Conservation (phyloP, 1,140 invertebrate species). For the Temnothorax nylanderi region DNA sequence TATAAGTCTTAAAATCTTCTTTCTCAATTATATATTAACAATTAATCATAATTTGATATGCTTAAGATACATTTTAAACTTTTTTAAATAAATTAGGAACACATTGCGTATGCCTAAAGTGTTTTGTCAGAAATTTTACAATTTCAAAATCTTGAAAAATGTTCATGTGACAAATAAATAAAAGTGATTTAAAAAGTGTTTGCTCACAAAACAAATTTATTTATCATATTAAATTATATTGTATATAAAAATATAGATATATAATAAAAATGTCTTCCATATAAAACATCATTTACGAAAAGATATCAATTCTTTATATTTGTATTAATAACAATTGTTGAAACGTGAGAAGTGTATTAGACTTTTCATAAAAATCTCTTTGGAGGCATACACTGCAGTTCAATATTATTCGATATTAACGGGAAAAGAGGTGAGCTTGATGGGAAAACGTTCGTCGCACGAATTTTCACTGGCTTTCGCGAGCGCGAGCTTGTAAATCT, state of each 20-base stretch:
- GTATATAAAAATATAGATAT: background rate
- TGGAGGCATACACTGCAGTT: background rate
- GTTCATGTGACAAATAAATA: background rate
- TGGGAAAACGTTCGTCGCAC: slow-evolving; percentile 8
- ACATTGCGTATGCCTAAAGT: background rate
- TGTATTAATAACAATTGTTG: background rate
- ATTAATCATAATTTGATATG: background rate
- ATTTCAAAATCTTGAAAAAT: background rate
- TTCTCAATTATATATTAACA: background rate
- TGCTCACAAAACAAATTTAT: background rate
- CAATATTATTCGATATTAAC: background rate
- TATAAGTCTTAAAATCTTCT: background rate
- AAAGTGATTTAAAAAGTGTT: background rate
- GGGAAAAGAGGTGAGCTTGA: background rate
- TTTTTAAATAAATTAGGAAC: background rate
- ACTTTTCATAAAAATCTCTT: background rate
- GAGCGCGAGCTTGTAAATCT: slow-evolving; percentile 17
- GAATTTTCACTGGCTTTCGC: slow-evolving; percentile 26
- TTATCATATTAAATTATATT: background rate
- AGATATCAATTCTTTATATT: background rate
- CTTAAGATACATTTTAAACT: background rate
- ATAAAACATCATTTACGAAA: background rate
- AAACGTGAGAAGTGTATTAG: background rate
- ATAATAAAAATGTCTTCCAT: background rate
- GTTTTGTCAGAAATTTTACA: background rate